Evolutionary conservation across 2,888 invertebrate genomes (phyloP).

Genomic region (Xestia ashworthii): DNA sequence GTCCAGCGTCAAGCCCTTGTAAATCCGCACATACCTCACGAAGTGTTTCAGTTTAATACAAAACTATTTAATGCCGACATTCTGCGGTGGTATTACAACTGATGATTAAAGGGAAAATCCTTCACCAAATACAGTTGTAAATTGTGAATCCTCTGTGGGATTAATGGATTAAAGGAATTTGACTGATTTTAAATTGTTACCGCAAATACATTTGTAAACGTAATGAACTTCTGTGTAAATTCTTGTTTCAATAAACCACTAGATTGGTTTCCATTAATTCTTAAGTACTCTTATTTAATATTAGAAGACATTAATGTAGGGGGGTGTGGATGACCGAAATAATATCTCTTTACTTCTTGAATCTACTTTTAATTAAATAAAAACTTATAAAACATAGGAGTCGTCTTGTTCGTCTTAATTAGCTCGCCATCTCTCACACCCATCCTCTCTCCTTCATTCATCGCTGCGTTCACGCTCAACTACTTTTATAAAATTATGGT

Average conservation of each 20-base stretch:
- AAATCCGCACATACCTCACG: background rate
- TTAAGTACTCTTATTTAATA: background rate
- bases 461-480: no score
- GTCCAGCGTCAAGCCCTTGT: background rate
- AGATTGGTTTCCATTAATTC: slow-evolving; percentile 2
- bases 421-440: no score
- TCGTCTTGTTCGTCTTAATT: no score
- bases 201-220: background rate
- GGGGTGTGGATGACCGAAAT: no score
- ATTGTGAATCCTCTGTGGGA: background rate
- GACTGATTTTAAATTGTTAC: background rate
- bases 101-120: background rate
- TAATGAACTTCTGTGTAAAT: slow-evolving; percentile 13
- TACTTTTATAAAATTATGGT: no score
- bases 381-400: no score
- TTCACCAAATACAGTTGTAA: background rate
- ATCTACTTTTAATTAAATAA: no score
- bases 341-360: no score
- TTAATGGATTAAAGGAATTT: background rate
- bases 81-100: background rate
- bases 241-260: slow-evolving; percentile 13
- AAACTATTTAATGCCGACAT: background rate
- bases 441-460: no score
- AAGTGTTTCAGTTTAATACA: background rate
- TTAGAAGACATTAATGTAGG: no score